Evolutionary conservation across 2,113 vertebrate species (phyloP), one percentile per base, ranked within the genome.

Genomic region (Colistium nudipinnis): DNA sequence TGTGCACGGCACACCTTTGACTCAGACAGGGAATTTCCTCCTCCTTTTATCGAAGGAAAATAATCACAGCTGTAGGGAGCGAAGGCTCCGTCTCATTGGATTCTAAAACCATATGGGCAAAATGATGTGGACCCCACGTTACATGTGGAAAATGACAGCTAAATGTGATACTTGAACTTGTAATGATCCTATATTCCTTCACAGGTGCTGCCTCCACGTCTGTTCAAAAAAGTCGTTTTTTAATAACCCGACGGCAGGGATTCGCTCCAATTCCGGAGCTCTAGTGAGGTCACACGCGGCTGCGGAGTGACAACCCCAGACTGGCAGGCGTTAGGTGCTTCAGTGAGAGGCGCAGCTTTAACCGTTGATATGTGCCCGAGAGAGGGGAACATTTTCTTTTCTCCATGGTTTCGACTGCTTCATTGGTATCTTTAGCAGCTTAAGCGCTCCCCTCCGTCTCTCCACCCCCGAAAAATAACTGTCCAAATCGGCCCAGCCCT

Each of bases 1-100:
- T n/a, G 3, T 11, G 6, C 25, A 16, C 27, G 44, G 51, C 45
- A 63, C 30, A 77, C 52, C 47, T 82, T 71, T 69, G 35, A 31
- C 31, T 53, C 4, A 16, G 19, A 24, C 13, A 20, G 52, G 25
- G 56, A 62, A 66, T 62, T 70, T 60, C 65, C 36, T 36, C 61
- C 30, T 36, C 12, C 1, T 64, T 20, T 66, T 27, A 35, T 38
- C 48, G 16, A 39, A 16, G 54, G 44, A 24, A 57, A 64, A 35
- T 5, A 30, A 49, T 30, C 52, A n/a, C 6, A 27, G 39, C 35
- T 47, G 47, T 7, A 35, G 8, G 62, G 12, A 25, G 41, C 30
- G 9, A 51, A 16, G 4, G 36, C 16, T 19, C 17, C 22, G 1
- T 33, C 10, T 33, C 0, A 3, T 49, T 35, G 27, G 45, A 25